phyloP scores from a whole-genome alignment of 2,888 invertebrate genomes.

The Oasisia sp. region DNA sequence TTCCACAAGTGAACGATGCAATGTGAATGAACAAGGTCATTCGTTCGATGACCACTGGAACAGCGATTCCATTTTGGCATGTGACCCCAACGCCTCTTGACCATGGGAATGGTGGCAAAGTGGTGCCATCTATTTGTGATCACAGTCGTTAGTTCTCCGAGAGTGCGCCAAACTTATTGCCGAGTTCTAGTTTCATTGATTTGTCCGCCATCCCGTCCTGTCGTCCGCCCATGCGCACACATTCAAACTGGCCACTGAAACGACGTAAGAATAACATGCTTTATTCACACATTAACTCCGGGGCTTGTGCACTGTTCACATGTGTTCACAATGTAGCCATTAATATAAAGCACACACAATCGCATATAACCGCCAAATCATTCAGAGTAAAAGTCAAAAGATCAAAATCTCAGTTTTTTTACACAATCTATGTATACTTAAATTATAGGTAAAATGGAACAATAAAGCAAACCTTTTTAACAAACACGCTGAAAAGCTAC shows the following conservation, averaged over 20 bases:
- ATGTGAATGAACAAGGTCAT: neutral
- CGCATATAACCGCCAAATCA: too few species aligned
- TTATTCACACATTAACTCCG: too few species aligned
- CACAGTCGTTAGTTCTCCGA: neutral
- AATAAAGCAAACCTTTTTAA: too few species aligned
- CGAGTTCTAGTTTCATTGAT: constrained; percentile 71
- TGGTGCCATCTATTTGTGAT: neutral
- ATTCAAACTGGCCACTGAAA: constrained; percentile 3
- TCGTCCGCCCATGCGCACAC: neutral
- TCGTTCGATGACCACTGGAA: neutral
- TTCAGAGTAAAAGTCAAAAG: too few species aligned
- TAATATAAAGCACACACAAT: too few species aligned
- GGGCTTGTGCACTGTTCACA: too few species aligned
- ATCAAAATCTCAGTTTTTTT: too few species aligned
- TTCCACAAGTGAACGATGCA: neutral
- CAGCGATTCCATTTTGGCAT: neutral
- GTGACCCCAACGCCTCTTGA: neutral
- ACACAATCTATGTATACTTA: too few species aligned
- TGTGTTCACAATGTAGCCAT: too few species aligned
- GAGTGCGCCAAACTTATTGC: constrained; percentile 75
- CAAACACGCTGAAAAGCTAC: too few species aligned
- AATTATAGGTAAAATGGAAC: too few species aligned
- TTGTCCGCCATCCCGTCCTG: constrained; percentile 8
- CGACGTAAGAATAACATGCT: neutral
- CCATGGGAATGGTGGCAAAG: neutral